A percentile compares a stretch with the other conserved stretches of the same genome.
Conservation (phyloP, 2,797 vertebrate genomes). For the Ataeniobius toweri region DNA sequence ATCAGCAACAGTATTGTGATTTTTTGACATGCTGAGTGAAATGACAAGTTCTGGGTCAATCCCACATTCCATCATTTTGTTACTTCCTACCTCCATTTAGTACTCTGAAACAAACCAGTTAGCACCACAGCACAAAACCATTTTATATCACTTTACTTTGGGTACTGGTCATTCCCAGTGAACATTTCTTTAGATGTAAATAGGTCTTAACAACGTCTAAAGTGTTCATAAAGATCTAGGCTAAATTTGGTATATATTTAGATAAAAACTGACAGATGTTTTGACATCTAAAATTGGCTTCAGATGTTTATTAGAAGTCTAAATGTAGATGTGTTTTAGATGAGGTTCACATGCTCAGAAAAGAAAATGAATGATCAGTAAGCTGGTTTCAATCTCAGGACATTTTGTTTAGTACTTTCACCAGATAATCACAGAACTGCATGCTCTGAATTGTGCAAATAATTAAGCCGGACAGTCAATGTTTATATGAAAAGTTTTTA, state of each 20-base stretch:
- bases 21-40: background rate
- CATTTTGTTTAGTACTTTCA: background rate
- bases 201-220: background rate
- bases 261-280: background rate
- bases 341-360: background rate
- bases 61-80: background rate
- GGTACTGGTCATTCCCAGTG: too few relatives aligned
- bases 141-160: too few relatives aligned
- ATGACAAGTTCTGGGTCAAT: background rate
- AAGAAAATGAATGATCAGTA: background rate
- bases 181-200: too few relatives aligned
- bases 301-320: background rate
- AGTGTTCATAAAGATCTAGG: background rate
- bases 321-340: background rate
- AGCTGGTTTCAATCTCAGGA: background rate
- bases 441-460: background rate
- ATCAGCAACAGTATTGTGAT: conserved; percentile 23
- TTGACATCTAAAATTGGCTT: background rate
- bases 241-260: background rate
- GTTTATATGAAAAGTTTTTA: background rate
- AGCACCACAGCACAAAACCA: too few relatives aligned
- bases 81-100: too few relatives aligned
- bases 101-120: too few relatives aligned
- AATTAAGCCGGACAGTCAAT: background rate
- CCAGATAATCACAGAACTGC: background rate